Evolutionary conservation across 2,888 invertebrate species (phyloP).

Genomic region (Caenorhabditis sp.): DNA sequence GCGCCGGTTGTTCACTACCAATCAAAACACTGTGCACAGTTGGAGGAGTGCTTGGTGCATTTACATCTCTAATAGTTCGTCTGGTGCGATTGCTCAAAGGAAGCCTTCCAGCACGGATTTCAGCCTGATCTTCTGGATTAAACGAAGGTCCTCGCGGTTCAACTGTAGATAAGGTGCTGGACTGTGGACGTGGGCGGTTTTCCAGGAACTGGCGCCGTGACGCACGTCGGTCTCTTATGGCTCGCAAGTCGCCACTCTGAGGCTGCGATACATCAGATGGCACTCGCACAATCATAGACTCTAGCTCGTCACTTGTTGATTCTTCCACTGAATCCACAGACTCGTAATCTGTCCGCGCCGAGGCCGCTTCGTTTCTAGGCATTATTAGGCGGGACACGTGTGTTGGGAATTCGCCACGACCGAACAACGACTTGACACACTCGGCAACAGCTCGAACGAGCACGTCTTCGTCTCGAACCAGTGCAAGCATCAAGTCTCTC

Average conservation of each 20-base stretch:
- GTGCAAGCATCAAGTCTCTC: conserved; percentile 39
- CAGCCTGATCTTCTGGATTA: conserved; percentile 19
- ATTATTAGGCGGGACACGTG: conserved; percentile 28
- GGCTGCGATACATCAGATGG: conserved; percentile 51
- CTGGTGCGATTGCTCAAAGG: conserved; percentile 5
- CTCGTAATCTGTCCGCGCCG: conserved; percentile 30
- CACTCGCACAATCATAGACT: conserved; percentile 33
- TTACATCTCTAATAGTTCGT: background rate
- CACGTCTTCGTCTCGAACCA: conserved; percentile 41
- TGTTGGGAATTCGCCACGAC: conserved; percentile 47
- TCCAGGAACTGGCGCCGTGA: conserved; percentile 1
- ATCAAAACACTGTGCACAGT: too few species aligned
- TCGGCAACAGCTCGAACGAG: conserved; percentile 38
- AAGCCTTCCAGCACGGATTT: conserved; percentile 32
- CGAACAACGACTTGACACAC: conserved; percentile 41
- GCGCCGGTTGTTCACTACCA: too few species aligned
- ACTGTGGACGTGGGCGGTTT: background rate
- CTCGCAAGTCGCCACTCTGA: conserved; percentile 35
- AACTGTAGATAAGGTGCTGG: background rate
- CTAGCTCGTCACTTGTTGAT: conserved; percentile 30
- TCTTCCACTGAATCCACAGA: conserved; percentile 28
- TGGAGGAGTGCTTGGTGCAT: too few species aligned
- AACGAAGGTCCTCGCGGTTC: conserved; percentile 30
- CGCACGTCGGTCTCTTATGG: conserved; percentile 17
- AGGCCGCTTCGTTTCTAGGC: conserved; percentile 8